phyloP scores from a whole-genome alignment of 53 echinoderm and acorn worm species.

The Hippasteria phrygiana region DNA sequence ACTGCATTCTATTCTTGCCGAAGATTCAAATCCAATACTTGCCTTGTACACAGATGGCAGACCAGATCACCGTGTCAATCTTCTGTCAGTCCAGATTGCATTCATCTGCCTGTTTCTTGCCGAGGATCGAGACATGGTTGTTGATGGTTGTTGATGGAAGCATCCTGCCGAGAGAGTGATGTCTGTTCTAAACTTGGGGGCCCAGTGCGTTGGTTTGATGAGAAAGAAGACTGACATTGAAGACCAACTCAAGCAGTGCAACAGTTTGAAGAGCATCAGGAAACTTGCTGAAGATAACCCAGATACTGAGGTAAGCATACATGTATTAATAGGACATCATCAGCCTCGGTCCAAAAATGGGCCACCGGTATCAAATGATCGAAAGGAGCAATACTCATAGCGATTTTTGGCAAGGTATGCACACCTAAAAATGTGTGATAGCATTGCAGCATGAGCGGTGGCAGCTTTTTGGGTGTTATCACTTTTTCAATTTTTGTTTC shows the following conservation, averaged over 20 bases:
- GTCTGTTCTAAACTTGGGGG: slow-evolving; percentile 2
- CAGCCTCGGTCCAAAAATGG: no score
- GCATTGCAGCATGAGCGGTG: no score
- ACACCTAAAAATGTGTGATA: no score
- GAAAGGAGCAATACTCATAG: no score
- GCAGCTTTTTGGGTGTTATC: no score
- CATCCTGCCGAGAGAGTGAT: slow-evolving; percentile 45
- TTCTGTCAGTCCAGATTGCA: slow-evolving; percentile 22
- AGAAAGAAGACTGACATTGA: neutral
- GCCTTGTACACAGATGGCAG: slow-evolving; percentile 37
- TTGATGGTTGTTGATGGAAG: slow-evolving; percentile 9
- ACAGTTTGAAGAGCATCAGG: neutral
- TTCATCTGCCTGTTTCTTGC: slow-evolving; percentile 1
- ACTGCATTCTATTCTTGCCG: neutral
- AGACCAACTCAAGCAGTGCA: neutral
- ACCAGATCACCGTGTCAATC: slow-evolving; percentile 30
- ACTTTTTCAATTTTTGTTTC: no score
- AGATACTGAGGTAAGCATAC: no score
- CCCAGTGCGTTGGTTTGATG: slow-evolving; percentile 36
- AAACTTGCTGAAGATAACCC: neutral
- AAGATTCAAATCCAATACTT: neutral
- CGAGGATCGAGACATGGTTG: neutral
- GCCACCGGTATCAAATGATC: no score
- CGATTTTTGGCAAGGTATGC: no score
- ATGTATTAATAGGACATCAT: no score